Conservation (phyloP, 2,797 vertebrate genomes). For the Onychomys leucogaster region DNA sequence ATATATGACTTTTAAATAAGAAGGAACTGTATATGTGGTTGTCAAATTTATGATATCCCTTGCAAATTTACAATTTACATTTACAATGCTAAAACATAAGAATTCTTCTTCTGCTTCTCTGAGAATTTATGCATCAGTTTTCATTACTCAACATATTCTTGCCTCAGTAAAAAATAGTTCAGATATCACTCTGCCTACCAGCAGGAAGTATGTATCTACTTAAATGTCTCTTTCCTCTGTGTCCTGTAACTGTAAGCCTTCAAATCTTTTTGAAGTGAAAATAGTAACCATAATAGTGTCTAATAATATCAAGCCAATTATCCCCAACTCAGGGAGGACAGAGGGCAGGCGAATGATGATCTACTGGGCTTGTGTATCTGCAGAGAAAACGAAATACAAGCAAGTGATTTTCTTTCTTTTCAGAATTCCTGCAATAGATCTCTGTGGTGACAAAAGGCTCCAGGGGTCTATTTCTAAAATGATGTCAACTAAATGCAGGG, state of each 20-base stretch:
- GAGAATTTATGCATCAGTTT: slow-evolving; percentile 35
- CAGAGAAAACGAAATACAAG: slow-evolving; percentile 69
- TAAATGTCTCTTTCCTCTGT: slow-evolving; percentile 57
- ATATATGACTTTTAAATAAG: slow-evolving; percentile 39
- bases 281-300: slow-evolving; percentile 77
- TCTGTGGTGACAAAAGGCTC: slow-evolving; percentile 66
- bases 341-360: slow-evolving; percentile 72
- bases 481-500: slow-evolving; percentile 58
- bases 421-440: slow-evolving; percentile 68
- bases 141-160: slow-evolving; percentile 47
- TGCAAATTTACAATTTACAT: slow-evolving; percentile 23
- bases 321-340: slow-evolving; percentile 67
- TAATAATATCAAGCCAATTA: slow-evolving; percentile 82
- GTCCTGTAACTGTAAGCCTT: slow-evolving; percentile 35
- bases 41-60: slow-evolving; percentile 21
- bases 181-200: slow-evolving; percentile 58
- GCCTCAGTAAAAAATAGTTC: slow-evolving; percentile 44
- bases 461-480: slow-evolving; percentile 69
- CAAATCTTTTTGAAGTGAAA: slow-evolving; percentile 78
- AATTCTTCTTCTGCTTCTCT: slow-evolving; percentile 1
- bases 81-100: slow-evolving; percentile 12
- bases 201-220: slow-evolving; percentile 60
- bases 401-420: slow-evolving; percentile 77
- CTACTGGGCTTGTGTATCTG: slow-evolving; percentile 56
- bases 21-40: background rate